Evolutionary conservation across 2,888 invertebrate species (phyloP), one percentile per base, ranked within the genome.

Genomic region (Acleris emargana): DNA sequence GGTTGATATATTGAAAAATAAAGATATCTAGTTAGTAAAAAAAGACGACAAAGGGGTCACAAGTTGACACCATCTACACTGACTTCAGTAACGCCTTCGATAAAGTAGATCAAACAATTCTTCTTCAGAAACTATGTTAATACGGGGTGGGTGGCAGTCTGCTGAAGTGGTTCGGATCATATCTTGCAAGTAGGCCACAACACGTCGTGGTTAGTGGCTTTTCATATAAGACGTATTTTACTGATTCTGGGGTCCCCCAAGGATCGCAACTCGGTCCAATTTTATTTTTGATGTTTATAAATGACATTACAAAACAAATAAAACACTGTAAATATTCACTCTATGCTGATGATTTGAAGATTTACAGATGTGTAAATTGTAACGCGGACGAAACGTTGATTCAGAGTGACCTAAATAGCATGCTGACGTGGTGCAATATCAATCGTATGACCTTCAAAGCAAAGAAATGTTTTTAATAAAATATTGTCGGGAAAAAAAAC

Each of bases 71-170:
- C 7, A 18, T 49, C 11, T 49, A 49, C 20, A 49, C 20, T 18
- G 49, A 49, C 11, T 49, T 49, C 17, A 13, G 49, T 1, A 49
- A 18, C 9, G 49, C 49, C 11, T 49, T 49, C 18, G 20, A 49
- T 11, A 49, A 11, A 17, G 47, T 49, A 4, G 47, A 20, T 18
- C 49, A 49, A 11, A 11, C 49, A 6, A 49, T 49, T 11, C 9
- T 20, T 53, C n/a, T n/a, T 28, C 38, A 63, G 16, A n/a, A 42
- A 55, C 18, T 61, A 17, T 38, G 9, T 64, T 16, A 17, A 51
- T 54, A 20, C 45, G 20, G 7, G 49, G 13, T 54, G 22, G 3
- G 9, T 3, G 20, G 20, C 11, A 49, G 18, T 18, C 18, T 49
- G 4, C 49, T 18, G 7, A 18, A 11, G 11, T 20, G 49, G 49